phyloP scores from a whole-genome alignment of 92 coral and sea anemone genomes.

The Phenganax subtilis region DNA sequence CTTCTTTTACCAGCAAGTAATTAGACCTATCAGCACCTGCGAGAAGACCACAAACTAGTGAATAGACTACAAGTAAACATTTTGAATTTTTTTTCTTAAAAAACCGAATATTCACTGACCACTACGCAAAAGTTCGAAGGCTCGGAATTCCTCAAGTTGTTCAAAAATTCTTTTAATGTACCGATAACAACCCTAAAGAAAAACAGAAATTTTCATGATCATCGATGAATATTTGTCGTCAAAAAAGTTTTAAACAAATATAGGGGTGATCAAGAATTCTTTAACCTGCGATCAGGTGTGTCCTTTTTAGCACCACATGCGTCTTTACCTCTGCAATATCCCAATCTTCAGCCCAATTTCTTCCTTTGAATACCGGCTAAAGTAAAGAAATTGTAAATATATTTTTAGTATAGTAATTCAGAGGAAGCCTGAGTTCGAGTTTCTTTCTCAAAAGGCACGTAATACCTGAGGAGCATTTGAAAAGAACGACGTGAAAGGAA shows the following conservation, averaged over 20 bases:
- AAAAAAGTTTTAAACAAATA: too few relatives aligned
- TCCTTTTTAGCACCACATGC: too few relatives aligned
- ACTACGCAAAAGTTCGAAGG: conserved; percentile 93
- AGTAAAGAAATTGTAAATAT: background rate
- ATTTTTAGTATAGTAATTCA: background rate
- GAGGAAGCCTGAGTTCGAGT: background rate
- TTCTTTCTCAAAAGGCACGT: background rate
- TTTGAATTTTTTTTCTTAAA: too few relatives aligned
- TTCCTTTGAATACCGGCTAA: conserved; percentile 87
- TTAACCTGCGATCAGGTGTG: too few relatives aligned
- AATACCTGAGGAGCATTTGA: conserved; percentile 92
- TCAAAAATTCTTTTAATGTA: conserved; percentile 93
- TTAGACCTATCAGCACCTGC: conserved; percentile 93
- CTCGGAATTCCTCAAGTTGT: conserved; percentile 95
- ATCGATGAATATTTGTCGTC: too few relatives aligned
- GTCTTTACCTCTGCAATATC: conserved; percentile 83
- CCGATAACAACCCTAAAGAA: conserved; percentile 80
- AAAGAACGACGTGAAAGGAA: conserved; percentile 86
- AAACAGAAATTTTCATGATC: background rate
- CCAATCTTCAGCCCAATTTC: conserved; percentile 76
- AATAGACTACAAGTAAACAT: too few relatives aligned
- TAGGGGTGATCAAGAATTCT: too few relatives aligned
- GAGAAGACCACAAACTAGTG: background rate
- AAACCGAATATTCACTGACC: conserved; percentile 52
- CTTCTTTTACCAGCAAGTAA: conserved; percentile 94